phyloP scores from a whole-genome alignment of 1,140 invertebrate species.

The Brachystomella parvula region DNA sequence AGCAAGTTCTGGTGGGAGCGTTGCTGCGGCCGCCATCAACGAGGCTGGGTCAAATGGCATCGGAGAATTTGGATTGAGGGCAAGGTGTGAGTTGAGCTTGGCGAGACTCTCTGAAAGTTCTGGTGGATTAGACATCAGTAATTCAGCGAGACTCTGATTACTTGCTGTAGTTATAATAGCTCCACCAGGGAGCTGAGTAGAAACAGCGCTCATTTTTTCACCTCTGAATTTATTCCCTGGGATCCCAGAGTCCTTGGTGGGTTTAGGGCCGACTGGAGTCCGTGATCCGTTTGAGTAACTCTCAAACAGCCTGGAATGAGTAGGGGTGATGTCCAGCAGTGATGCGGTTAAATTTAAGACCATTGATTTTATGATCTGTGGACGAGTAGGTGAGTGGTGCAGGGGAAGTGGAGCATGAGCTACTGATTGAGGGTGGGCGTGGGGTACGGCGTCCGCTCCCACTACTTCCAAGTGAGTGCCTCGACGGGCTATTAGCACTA shows the following conservation, averaged over 20 bases:
- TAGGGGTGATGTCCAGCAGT: slow-evolving; percentile 6
- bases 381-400: not conserved
- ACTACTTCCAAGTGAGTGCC: not conserved
- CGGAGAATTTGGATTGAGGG: slow-evolving; percentile 16
- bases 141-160: slow-evolving; percentile 31
- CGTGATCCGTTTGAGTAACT: not conserved
- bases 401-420: slow-evolving; percentile 30
- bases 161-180: slow-evolving; percentile 30
- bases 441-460: not conserved
- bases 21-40: slow-evolving; percentile 16
- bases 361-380: slow-evolving; percentile 28
- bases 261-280: not conserved
- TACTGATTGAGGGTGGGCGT: slow-evolving; percentile 18
- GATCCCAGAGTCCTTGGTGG: not conserved
- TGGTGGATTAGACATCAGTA: slow-evolving; percentile 32
- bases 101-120: slow-evolving; percentile 34
- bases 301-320: not conserved
- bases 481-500: not conserved
- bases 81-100: slow-evolving; percentile 34
- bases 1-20: slow-evolving; percentile 28
- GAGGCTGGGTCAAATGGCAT: slow-evolving; percentile 1
- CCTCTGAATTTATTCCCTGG: not conserved
- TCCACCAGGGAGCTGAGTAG: slow-evolving; percentile 35
- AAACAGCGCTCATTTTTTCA: slow-evolving; percentile 26
- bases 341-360: slow-evolving; percentile 17